Percentiles rank a stretch among this genome's conserved stretches.
These are phyloP conservation scores for Chelonus formosanus DNA, from an alignment of 2,888 invertebrate genomes.

Conservation along the genomic window DNA sequence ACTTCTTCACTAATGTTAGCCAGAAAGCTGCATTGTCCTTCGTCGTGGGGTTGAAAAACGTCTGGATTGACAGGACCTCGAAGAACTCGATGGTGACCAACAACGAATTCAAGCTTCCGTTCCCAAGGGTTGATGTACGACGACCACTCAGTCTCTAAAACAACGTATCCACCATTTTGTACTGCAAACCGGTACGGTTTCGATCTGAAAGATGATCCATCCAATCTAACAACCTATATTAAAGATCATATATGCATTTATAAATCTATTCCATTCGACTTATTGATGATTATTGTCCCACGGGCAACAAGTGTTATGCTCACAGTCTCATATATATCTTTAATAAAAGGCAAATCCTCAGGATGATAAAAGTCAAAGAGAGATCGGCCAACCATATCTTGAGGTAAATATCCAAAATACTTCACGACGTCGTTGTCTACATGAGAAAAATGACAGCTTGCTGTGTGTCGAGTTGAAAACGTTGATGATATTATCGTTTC, in stretches of 20 bases:
- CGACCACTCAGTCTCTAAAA: constrained; percentile 91
- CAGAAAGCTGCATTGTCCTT: constrained; percentile 56
- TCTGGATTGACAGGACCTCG: constrained; percentile 81
- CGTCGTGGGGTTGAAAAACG: constrained; percentile 71
- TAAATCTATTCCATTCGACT: neutral
- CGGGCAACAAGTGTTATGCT: constrained; percentile 48
- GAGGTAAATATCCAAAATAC: constrained; percentile 89
- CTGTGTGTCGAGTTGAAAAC: constrained; percentile 84
- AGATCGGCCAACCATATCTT: constrained; percentile 85
- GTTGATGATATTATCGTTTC: constrained; percentile 70
- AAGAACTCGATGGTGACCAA: constrained; percentile 80
- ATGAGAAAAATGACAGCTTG: constrained; percentile 79
- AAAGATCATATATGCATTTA: constrained; percentile 16
- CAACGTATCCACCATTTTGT: constrained; percentile 85
- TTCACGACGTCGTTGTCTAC: constrained; percentile 84
- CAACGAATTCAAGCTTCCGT: constrained; percentile 86
- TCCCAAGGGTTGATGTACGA: constrained; percentile 95
- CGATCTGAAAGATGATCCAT: constrained; percentile 76
- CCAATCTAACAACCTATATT: constrained; percentile 75
- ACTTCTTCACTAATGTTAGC: constrained; percentile 70
- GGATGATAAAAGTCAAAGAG: constrained; percentile 89
- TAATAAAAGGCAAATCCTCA: constrained; percentile 82
- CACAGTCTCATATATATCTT: constrained; percentile 82
- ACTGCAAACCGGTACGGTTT: constrained; percentile 82
- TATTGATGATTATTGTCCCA: constrained; percentile 4